Evolutionary conservation across 1,140 invertebrate species (phyloP).

Genomic region (Pseudomyrmex cubaensis): DNA sequence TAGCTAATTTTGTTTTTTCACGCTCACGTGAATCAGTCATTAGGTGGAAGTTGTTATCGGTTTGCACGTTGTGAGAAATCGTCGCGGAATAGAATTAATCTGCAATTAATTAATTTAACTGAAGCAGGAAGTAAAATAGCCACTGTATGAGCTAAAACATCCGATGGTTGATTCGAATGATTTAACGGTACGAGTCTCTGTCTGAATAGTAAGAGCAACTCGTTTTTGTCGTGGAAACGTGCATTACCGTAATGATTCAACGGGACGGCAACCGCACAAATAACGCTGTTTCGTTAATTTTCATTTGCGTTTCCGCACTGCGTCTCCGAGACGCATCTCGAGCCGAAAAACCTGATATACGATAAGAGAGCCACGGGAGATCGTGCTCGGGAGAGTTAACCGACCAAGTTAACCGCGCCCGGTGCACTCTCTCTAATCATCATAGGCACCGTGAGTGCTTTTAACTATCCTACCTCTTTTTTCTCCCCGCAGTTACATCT

Average conservation of each 20-base stretch:
- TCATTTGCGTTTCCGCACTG: slow-evolving; percentile 14
- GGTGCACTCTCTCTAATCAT: slow-evolving; percentile 60
- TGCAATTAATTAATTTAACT: too few relatives aligned
- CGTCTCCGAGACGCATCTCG: slow-evolving; percentile 13
- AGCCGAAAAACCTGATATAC: slow-evolving; percentile 24
- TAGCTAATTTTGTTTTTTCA: neutral
- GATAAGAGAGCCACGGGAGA: slow-evolving; percentile 1
- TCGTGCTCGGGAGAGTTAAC: slow-evolving; percentile 21
- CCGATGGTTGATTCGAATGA: neutral
- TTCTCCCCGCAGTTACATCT: slow-evolving; percentile 35
- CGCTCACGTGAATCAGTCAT: neutral
- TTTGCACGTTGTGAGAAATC: neutral
- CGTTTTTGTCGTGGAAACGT: slow-evolving; percentile 28
- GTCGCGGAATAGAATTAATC: too few relatives aligned
- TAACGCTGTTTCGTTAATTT: slow-evolving; percentile 30
- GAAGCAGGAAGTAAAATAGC: too few relatives aligned
- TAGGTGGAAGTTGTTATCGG: slow-evolving; percentile 16
- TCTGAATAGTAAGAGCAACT: neutral
- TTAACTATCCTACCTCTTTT: slow-evolving; percentile 32
- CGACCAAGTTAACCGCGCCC: slow-evolving; percentile 51
- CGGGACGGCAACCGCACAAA: slow-evolving; percentile 19
- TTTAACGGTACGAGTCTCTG: neutral
- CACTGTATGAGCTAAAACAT: slow-evolving; percentile 3
- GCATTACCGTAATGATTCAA: slow-evolving; percentile 49
- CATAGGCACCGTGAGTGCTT: slow-evolving; percentile 58